These are phyloP conservation scores for Miichthys miiuy DNA, from an alignment of 2,797 vertebrate genomes.

Conservation along the genomic window DNA sequence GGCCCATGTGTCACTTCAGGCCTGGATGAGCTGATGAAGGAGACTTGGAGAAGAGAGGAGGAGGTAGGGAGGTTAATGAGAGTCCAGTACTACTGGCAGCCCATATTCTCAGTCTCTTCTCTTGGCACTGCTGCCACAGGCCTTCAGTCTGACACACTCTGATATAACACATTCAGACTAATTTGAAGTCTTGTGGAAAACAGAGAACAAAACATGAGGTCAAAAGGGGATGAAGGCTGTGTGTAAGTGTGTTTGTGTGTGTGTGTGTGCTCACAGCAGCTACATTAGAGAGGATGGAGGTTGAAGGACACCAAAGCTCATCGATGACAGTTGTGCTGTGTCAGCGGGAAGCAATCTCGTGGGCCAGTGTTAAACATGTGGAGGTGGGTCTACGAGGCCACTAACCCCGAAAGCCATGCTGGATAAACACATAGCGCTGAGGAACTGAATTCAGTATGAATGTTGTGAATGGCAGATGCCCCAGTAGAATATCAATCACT, in stretches of 20 bases:
- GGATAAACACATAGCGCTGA: conserved; percentile 70
- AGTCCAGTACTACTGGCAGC: conserved; percentile 76
- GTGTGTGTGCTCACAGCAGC: conserved; percentile 62
- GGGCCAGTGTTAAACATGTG: conserved; percentile 79
- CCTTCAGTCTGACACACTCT: conserved; percentile 55
- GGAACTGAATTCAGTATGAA: conserved; percentile 62
- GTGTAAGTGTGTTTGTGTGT: conserved; percentile 33
- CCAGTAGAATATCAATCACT: conserved; percentile 77
- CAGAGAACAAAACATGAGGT: conserved; percentile 72
- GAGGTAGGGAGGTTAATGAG: conserved; percentile 83
- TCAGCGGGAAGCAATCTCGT: conserved; percentile 82
- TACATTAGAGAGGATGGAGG: conserved; percentile 58
- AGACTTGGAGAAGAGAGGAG: conserved; percentile 72
- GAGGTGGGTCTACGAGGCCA: conserved; percentile 60
- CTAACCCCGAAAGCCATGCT: conserved; percentile 77
- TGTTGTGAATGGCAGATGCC: conserved; percentile 53
- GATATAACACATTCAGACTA: conserved; percentile 73
- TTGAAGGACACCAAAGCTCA: conserved; percentile 66
- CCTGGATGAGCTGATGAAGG: conserved; percentile 81
- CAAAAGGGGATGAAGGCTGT: conserved; percentile 54
- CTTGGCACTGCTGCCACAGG: conserved; percentile 55
- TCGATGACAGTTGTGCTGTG: conserved; percentile 73
- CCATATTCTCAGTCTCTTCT: conserved; percentile 61
- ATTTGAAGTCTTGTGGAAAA: conserved; percentile 68
- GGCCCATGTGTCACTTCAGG: conserved; percentile 81